phyloP scores from a whole-genome alignment of 92 coral and sea anemone species.

The Micromussa lordhowensis region DNA sequence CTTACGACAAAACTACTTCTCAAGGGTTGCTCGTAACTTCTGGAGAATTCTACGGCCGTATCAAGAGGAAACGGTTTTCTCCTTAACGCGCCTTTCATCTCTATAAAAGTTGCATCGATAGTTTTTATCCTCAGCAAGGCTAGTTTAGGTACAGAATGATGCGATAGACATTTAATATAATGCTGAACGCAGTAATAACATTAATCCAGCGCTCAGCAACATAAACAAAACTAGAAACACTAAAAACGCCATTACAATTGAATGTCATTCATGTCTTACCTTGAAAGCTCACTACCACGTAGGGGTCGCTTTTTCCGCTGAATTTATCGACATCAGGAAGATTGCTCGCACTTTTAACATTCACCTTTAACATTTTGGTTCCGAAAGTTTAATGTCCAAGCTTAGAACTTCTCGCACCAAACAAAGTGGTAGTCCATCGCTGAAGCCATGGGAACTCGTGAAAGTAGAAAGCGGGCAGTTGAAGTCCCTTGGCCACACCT shows the following conservation, averaged over 20 bases:
- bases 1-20: not conserved
- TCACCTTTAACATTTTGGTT: conserved; percentile 72
- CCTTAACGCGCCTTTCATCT: not conserved
- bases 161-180: not conserved
- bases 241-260: not conserved
- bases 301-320: conserved; percentile 95
- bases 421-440: not conserved
- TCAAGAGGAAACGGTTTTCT: not conserved
- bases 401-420: not conserved
- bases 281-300: conserved; percentile 82
- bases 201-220: not conserved
- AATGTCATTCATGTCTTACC: conserved; percentile 52
- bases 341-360: conserved; percentile 82
- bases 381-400: not conserved
- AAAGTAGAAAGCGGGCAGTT: not conserved
- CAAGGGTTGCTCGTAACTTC: not conserved
- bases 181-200: not conserved
- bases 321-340: conserved; percentile 93
- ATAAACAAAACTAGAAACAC: not conserved
- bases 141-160: not conserved
- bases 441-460: conserved; percentile 1
- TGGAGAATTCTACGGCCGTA: not conserved
- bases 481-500: conserved; percentile 21
- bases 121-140: not conserved
- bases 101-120: not conserved